Evolutionary conservation across 2,113 vertebrate genomes (phyloP), one percentile per base, ranked within the genome.

Genomic region (Odontesthes bonariensis): DNA sequence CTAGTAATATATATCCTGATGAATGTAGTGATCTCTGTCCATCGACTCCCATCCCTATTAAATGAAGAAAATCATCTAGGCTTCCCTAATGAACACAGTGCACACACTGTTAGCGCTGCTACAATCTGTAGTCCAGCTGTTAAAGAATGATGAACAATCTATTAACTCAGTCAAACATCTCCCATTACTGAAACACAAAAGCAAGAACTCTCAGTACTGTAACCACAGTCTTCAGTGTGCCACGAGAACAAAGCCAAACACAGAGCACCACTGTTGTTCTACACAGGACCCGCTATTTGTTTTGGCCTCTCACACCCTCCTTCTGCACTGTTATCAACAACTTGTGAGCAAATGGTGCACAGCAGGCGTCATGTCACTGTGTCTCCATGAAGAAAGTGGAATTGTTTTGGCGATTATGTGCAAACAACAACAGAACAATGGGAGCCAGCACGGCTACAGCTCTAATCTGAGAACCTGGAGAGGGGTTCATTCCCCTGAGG

Each of bases 311-410:
- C 73, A 22, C 86, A 46, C 73, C 75, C 76, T 75, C 64, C 69
- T 74, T n/a, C 33, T 23, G 55, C 62, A n/a, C 62, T n/a, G 66
- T 73, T 76, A 79, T 63, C 87, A 88, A 83, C 75, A 73, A 89
- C 84, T 78, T 73, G 87, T 75, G 84, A 92, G 81, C 92, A 92
- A 93, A 92, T 92, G 89, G 86, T 70, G 87, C 91, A 88, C 92
- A 90, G 92, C 82, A 78, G 90, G 92, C 78, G 19, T 53, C 55
- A 35, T 86, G 86, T 87, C 86, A 83, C 58, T 64, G 82, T 87
- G 85, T 71, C 88, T 82, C 81, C 32, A 0, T 12, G 65, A 86
- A 87, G 84, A 87, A 88, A 84, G 86, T 81, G 75, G 84, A 86
- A 88, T 90, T 88, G 87, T 88, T 75, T 51, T 69, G 54, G 71